A percentile compares a stretch with the other conserved stretches of the same genome.
phyloP scores from a whole-genome alignment of 1,140 invertebrate species.

The Danaus plexippus region DNA sequence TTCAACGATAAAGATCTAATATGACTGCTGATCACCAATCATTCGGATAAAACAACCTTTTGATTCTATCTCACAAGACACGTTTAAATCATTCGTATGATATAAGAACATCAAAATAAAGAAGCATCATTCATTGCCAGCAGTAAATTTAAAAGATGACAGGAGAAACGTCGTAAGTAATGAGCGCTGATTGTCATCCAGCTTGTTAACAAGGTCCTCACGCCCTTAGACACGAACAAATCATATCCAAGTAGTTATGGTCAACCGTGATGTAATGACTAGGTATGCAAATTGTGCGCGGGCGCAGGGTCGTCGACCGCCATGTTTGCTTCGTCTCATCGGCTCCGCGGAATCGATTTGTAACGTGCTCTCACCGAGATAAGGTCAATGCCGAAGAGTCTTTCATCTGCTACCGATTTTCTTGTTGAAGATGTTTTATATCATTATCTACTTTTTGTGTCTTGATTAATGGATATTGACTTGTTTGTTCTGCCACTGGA shows the following conservation, averaged over 20 bases:
- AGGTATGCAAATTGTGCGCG: constrained; percentile 53
- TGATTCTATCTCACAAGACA: too few species aligned
- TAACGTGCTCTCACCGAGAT: constrained; percentile 40
- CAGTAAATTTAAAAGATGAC: too few species aligned
- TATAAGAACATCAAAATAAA: too few species aligned
- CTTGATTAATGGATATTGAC: too few species aligned
- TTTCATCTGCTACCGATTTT: constrained; percentile 44
- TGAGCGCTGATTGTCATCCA: background rate
- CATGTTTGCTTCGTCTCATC: constrained; percentile 36
- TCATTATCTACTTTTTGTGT: constrained; percentile 3
- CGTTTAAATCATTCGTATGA: too few species aligned
- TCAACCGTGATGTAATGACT: constrained; percentile 48
- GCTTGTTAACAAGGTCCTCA: constrained; percentile 35
- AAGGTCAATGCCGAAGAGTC: constrained; percentile 47
- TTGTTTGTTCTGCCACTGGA: too few species aligned
- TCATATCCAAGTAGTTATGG: constrained; percentile 51
- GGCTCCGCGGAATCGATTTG: constrained; percentile 45
- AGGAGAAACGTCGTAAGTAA: too few species aligned
- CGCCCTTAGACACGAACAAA: constrained; percentile 38
- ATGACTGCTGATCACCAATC: too few species aligned
- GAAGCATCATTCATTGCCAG: too few species aligned
- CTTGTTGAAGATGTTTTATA: constrained; percentile 8
- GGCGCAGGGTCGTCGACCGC: constrained; percentile 41
- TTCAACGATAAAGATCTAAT: too few species aligned
- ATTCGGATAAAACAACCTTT: too few species aligned